These are phyloP conservation scores for Myotis pilosus DNA, from an alignment of 2,797 vertebrate genomes.

Conservation along the genomic window DNA sequence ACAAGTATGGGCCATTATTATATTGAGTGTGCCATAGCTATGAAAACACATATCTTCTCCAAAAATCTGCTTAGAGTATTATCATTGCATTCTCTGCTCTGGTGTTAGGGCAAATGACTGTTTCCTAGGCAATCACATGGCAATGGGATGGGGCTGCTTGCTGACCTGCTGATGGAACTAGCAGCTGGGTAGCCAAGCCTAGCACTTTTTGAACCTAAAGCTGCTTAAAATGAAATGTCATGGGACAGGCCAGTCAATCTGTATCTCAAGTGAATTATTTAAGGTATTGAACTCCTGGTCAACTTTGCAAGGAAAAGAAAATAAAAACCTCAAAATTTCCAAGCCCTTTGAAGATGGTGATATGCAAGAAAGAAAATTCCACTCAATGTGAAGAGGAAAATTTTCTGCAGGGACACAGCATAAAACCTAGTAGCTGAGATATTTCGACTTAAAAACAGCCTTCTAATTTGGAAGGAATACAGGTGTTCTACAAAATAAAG, in stretches of 20 bases:
- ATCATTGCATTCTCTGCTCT: no score
- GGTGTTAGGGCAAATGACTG: no score
- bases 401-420: background rate
- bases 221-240: conserved; percentile 7
- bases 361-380: background rate
- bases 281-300: background rate
- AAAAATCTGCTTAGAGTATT: no score
- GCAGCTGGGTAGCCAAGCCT: background rate
- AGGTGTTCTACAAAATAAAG: background rate
- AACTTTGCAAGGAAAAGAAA: background rate
- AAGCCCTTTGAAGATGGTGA: background rate
- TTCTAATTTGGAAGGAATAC: background rate
- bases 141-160: no score
- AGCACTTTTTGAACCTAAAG: background rate
- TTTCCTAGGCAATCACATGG: no score
- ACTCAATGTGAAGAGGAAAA: background rate
- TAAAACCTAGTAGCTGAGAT: background rate
- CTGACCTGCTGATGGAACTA: no score
- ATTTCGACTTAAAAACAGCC: conserved; percentile 5
- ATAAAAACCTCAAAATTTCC: background rate
- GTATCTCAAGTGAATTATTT: background rate
- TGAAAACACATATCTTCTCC: no score
- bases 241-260: background rate
- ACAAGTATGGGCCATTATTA: no score
- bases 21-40: no score